A percentile compares a stretch with the other conserved stretches of the same genome.
phyloP scores from a whole-genome alignment of 2,113 vertebrate species.

The Thalassoma bifasciatum region DNA sequence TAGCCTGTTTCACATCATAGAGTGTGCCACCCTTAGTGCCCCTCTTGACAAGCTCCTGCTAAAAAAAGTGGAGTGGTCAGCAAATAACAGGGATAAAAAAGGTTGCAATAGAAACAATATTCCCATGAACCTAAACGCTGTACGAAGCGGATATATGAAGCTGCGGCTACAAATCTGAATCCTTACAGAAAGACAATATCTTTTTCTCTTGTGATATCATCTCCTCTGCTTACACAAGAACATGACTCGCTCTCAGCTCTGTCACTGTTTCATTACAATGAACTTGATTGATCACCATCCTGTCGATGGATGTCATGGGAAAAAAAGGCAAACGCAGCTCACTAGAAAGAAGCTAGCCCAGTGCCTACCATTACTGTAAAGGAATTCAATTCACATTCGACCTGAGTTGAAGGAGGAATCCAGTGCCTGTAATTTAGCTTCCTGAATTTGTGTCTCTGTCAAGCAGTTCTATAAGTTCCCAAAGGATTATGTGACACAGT shows the following conservation, averaged over 20 bases:
- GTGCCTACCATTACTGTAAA: conserved; percentile 16
- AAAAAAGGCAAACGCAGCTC: conserved; percentile 18
- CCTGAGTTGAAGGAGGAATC: conserved; percentile 4
- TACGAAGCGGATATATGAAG: conserved; percentile 9
- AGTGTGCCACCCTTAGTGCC: too few relatives aligned
- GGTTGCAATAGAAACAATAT: background rate
- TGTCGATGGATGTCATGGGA: conserved; percentile 24
- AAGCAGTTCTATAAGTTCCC: conserved; percentile 33
- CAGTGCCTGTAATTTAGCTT: conserved; percentile 24
- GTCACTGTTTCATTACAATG: conserved; percentile 40
- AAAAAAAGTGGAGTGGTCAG: conserved; percentile 31
- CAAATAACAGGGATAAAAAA: conserved; percentile 5
- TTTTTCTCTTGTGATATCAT: conserved; percentile 13
- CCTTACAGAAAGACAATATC: conserved; percentile 1
- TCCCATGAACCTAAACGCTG: background rate
- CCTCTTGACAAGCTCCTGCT: background rate
- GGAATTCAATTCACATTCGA: conserved; percentile 33
- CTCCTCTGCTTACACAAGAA: background rate
- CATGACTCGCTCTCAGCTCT: background rate
- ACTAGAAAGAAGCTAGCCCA: conserved; percentile 18
- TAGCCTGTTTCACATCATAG: too few relatives aligned
- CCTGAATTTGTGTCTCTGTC: conserved; percentile 14
- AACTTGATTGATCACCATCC: conserved; percentile 32
- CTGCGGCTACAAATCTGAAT: background rate
- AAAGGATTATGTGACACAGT: conserved; percentile 31